Evolutionary conservation across 1,140 invertebrate genomes (phyloP).

Genomic region (Achatina immaculata): DNA sequence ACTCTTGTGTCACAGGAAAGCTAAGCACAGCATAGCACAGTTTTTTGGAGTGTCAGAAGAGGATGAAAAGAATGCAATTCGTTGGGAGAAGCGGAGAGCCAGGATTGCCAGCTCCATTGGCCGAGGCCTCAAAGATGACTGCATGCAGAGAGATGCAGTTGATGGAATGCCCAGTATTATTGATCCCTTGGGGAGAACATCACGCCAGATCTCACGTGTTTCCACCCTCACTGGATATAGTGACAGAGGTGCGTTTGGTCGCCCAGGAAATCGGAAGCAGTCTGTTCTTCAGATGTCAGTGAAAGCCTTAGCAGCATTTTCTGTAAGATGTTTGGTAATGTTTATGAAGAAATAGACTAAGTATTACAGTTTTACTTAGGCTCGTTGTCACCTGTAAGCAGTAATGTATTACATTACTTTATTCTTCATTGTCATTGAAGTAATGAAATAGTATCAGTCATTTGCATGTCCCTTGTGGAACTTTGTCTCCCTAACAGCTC

Average conservation of each 20-base stretch:
- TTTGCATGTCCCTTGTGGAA: no score
- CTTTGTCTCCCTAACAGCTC: no score
- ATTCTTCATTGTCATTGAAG: no score
- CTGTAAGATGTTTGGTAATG: conserved; percentile 33
- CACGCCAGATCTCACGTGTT: conserved; percentile 54
- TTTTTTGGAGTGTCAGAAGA: conserved; percentile 64
- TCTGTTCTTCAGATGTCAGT: conserved; percentile 71
- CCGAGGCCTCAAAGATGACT: conserved; percentile 52
- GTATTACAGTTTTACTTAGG: no score
- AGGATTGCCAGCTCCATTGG: conserved; percentile 55
- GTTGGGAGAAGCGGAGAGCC: conserved; percentile 61
- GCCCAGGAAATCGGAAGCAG: conserved; percentile 64
- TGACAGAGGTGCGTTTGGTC: conserved; percentile 33
- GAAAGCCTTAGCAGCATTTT: conserved; percentile 67
- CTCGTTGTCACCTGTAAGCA: no score
- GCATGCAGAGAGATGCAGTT: conserved; percentile 47
- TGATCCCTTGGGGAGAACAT: conserved; percentile 53
- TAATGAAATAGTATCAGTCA: no score
- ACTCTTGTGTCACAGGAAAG: conserved; percentile 43
- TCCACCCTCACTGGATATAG: conserved; percentile 58
- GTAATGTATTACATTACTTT: no score
- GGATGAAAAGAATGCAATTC: conserved; percentile 43
- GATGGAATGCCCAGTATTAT: conserved; percentile 45
- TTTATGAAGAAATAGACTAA: no score
- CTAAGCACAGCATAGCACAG: conserved; percentile 59